Percentiles rank a stretch among this genome's conserved stretches.
These are phyloP conservation scores for Balaeniceps rex DNA, from an alignment of 2,113 vertebrate species.

Conservation along the genomic window DNA sequence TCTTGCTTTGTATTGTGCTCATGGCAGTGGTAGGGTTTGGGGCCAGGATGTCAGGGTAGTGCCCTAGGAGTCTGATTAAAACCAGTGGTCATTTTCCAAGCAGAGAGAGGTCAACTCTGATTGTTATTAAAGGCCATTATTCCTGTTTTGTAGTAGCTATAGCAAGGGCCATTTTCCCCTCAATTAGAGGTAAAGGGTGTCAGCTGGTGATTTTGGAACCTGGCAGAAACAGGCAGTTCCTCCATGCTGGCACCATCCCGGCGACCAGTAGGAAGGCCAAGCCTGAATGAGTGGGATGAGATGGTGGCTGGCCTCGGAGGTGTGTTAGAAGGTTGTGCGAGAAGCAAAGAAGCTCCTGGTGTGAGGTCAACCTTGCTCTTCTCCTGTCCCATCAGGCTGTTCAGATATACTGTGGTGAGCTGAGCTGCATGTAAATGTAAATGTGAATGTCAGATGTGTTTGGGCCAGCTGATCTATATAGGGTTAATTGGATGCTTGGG, in stretches of 20 bases:
- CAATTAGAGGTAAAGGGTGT: not conserved
- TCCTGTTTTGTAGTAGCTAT: not conserved
- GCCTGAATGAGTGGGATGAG: not conserved
- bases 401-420: not conserved
- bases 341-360: not conserved
- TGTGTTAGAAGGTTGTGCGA: not conserved
- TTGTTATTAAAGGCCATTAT: not conserved
- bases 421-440: not conserved
- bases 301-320: not conserved
- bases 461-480: not conserved
- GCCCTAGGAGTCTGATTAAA: constrained; percentile 6
- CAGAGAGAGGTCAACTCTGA: not conserved
- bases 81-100: not conserved
- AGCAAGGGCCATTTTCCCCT: not conserved
- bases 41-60: not conserved
- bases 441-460: not conserved
- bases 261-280: not conserved
- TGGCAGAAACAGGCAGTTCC: not conserved
- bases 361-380: not conserved
- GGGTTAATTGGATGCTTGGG: not conserved
- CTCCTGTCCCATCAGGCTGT: not conserved
- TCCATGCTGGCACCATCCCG: not conserved
- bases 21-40: not conserved
- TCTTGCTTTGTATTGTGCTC: not conserved
- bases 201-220: not conserved